Conservation (phyloP, 2,113 vertebrate species). For the Cephalopholis sonnerati region DNA sequence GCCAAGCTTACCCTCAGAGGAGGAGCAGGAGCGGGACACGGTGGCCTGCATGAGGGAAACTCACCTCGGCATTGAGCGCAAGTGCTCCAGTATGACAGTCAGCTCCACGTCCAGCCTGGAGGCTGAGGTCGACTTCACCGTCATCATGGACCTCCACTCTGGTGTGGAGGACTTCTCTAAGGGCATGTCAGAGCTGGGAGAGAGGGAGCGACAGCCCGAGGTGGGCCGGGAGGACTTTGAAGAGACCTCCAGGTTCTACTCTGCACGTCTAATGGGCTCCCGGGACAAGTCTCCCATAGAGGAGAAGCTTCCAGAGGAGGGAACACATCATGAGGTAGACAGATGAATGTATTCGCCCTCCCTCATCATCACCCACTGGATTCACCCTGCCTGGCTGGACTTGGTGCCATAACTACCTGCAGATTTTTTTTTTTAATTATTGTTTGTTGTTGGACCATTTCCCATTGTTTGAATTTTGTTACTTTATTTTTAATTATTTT, state of each 20-base stretch:
- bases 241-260: constrained; percentile 83
- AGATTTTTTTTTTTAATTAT: not conserved
- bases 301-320: constrained; percentile 76
- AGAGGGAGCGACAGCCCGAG: constrained; percentile 84
- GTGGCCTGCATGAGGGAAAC: constrained; percentile 90
- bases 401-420: constrained; percentile 10
- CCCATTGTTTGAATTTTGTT: constrained; percentile 9
- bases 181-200: constrained; percentile 87
- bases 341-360: constrained; percentile 23
- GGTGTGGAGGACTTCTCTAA: constrained; percentile 91
- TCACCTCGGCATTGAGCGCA: constrained; percentile 94
- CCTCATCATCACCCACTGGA: constrained; percentile 55
- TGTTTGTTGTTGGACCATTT: constrained; percentile 19
- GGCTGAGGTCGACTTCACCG: constrained; percentile 95
- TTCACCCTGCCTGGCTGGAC: constrained; percentile 47
- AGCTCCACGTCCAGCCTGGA: constrained; percentile 97
- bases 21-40: constrained; percentile 90
- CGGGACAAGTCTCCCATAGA: constrained; percentile 79
- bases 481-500: constrained; percentile 17
- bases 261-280: constrained; percentile 77
- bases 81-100: constrained; percentile 97
- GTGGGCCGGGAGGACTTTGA: constrained; percentile 89
- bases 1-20: constrained; percentile 81
- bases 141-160: constrained; percentile 91
- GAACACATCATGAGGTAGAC: constrained; percentile 79